These are phyloP conservation scores for Echinops telfairi DNA, from an alignment of 2,113 vertebrate genomes.

Conservation along the genomic window DNA sequence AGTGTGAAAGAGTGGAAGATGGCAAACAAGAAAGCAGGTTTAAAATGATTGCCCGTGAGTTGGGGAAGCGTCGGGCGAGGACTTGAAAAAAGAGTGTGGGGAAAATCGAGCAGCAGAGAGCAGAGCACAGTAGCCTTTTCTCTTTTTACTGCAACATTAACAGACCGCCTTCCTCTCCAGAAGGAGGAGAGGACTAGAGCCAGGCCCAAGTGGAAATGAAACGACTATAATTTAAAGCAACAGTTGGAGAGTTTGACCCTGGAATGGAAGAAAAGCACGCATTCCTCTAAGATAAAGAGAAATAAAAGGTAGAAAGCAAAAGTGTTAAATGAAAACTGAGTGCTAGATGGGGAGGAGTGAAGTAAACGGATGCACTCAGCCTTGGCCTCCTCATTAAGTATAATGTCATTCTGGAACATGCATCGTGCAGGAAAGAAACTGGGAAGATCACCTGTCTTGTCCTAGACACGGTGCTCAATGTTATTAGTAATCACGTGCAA, in stretches of 20 bases:
- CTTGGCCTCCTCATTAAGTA: neutral
- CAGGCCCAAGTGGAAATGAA: neutral
- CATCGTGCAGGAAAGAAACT: neutral
- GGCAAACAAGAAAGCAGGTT: neutral
- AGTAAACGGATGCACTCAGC: neutral
- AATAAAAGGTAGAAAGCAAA: neutral
- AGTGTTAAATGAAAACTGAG: neutral
- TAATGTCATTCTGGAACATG: accelerated
- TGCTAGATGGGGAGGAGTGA: neutral
- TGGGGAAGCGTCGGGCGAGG: neutral
- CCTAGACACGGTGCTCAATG: neutral
- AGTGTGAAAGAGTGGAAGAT: neutral
- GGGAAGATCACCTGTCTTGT: neutral
- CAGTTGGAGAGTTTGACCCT: neutral
- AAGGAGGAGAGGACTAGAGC: neutral
- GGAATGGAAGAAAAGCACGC: neutral
- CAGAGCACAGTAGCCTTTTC: neutral
- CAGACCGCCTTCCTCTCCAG: neutral
- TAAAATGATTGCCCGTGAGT: neutral
- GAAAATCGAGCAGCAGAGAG: neutral
- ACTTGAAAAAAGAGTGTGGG: neutral
- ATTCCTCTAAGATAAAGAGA: neutral
- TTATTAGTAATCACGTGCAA: neutral
- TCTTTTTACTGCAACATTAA: neutral
- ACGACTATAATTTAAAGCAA: neutral